These are phyloP conservation scores for Benthosema pterotum DNA, from an alignment of 2,797 vertebrate species.

Conservation along the genomic window DNA sequence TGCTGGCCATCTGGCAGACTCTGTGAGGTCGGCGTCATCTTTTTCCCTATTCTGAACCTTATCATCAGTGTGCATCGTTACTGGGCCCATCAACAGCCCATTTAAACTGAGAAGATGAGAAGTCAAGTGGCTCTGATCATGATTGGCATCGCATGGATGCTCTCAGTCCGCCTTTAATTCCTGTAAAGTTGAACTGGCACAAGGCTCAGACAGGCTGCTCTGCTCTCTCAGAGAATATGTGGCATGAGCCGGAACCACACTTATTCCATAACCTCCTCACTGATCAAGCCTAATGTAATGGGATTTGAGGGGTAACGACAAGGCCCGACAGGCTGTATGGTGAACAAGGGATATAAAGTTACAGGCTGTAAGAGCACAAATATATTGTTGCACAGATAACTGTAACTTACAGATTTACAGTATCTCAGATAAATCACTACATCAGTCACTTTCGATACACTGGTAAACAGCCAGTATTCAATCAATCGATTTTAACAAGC, in stretches of 20 bases:
- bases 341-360: not conserved
- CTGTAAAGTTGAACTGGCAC: constrained; percentile 4
- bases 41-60: constrained; percentile 19
- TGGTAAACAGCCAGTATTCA: too few relatives aligned
- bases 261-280: constrained; percentile 61
- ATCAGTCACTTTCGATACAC: too few relatives aligned
- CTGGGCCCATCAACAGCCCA: constrained; percentile 5
- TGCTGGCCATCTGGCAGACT: constrained; percentile 17
- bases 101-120: constrained; percentile 28
- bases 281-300: constrained; percentile 58
- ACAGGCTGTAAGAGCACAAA: too few relatives aligned
- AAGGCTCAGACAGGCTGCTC: not conserved
- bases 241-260: constrained; percentile 47
- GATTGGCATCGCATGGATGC: constrained; percentile 28
- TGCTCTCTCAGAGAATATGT: constrained; percentile 40
- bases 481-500: not conserved
- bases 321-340: not conserved
- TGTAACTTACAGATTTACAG: too few relatives aligned
- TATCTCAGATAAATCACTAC: too few relatives aligned
- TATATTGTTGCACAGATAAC: too few relatives aligned
- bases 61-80: constrained; percentile 21
- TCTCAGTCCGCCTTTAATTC: constrained; percentile 38
- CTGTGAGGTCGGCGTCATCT: constrained; percentile 14
- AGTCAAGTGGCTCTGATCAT: constrained; percentile 18
- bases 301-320: too few relatives aligned